Conservation (phyloP, 2,888 invertebrate genomes). For the Drosophila mulleri region DNA sequence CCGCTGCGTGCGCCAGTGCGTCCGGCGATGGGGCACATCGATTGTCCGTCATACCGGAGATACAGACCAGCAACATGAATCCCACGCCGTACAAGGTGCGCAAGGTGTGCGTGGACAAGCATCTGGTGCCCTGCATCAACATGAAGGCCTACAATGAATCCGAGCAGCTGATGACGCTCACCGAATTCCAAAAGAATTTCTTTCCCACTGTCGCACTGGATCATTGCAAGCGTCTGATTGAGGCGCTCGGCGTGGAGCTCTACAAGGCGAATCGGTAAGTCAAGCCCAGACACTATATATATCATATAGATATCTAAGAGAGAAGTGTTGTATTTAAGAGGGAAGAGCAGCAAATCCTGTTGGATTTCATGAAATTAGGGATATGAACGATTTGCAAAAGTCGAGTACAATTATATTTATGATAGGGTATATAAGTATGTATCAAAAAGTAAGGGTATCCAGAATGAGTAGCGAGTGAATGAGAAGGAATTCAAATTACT, state of each 20-base stretch:
- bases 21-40: conserved; percentile 77
- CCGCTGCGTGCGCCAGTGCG: conserved; percentile 68
- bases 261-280: conserved; percentile 93
- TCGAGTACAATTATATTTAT: too few species aligned
- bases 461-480: conserved; percentile 1
- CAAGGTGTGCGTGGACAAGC: conserved; percentile 92
- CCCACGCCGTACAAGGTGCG: conserved; percentile 92
- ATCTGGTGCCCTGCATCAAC: conserved; percentile 94
- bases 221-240: conserved; percentile 92
- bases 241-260: conserved; percentile 91
- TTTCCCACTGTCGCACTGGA: conserved; percentile 91
- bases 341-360: too few species aligned
- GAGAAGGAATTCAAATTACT: neutral
- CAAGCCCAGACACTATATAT: neutral
- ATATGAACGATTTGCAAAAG: too few species aligned
- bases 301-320: neutral
- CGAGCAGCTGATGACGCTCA: conserved; percentile 92
- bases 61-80: conserved; percentile 88
- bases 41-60: conserved; percentile 90
- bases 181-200: conserved; percentile 92
- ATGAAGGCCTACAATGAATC: conserved; percentile 93
- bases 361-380: too few species aligned
- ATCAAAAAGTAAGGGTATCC: too few species aligned
- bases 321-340: too few species aligned
- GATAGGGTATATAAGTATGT: too few species aligned